Percentiles rank a stretch among this genome's conserved stretches.
phyloP scores from a whole-genome alignment of 2,888 invertebrate species.

The Ochropleura leucogaster region DNA sequence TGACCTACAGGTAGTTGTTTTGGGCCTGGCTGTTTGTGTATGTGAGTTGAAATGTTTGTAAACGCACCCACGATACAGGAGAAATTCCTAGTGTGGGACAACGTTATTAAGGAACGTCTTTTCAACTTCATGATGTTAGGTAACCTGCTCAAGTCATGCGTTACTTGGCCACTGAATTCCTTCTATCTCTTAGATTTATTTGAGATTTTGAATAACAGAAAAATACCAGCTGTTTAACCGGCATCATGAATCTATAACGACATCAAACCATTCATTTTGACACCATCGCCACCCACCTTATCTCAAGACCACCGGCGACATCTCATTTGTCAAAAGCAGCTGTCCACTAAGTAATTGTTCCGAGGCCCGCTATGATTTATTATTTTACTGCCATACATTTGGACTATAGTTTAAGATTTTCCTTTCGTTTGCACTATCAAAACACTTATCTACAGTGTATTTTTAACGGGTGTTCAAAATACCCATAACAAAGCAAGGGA shows the following conservation, averaged over 20 bases:
- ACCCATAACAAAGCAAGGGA: no score
- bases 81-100: no score
- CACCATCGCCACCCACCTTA: not conserved
- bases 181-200: not conserved
- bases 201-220: not conserved
- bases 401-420: not conserved
- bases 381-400: not conserved
- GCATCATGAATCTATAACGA: not conserved
- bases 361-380: not conserved
- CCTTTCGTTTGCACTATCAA: not conserved
- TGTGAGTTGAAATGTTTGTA: no score
- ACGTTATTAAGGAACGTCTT: no score
- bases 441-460: no score
- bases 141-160: no score
- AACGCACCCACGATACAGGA: no score
- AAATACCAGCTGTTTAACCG: not conserved
- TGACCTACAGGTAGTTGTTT: no score
- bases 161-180: not conserved
- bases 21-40: no score
- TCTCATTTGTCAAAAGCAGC: conserved; percentile 21
- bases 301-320: conserved; percentile 16
- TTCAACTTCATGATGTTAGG: no score
- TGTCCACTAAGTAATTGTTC: conserved; percentile 22
- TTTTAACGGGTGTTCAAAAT: no score
- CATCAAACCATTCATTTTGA: conserved; percentile 9